phyloP scores from a whole-genome alignment of 2,797 vertebrate species.

The Margarornis squamiger region DNA sequence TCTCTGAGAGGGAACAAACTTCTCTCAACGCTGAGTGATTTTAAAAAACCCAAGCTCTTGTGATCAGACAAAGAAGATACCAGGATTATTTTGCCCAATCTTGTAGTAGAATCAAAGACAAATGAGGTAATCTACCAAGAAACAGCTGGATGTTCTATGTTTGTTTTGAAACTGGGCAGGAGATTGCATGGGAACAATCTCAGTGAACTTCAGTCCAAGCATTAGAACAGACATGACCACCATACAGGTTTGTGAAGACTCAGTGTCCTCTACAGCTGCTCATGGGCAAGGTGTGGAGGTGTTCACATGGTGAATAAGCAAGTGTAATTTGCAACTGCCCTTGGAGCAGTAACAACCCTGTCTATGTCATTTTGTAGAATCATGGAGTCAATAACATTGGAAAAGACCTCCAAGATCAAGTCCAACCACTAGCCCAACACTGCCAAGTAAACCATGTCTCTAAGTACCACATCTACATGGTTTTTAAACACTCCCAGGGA shows the following conservation, averaged over 20 bases:
- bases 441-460: not conserved
- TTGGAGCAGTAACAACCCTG: not conserved
- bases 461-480: not conserved
- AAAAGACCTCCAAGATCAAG: not conserved
- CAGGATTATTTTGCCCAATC: accelerated
- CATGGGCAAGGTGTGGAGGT: not conserved
- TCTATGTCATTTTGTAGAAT: not conserved
- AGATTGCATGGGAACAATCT: not conserved
- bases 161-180: not conserved
- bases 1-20: not conserved
- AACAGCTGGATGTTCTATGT: not conserved
- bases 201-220: not conserved
- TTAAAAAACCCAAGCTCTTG: not conserved
- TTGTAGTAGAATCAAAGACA: not conserved
- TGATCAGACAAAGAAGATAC: not conserved
- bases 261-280: accelerated
- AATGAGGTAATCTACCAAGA: not conserved
- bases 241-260: not conserved
- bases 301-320: not conserved
- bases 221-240: not conserved
- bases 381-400: not conserved
- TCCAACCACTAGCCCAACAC: not conserved
- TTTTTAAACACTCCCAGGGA: not conserved
- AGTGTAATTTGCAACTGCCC: not conserved
- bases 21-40: not conserved